These are phyloP conservation scores for Eupithecia subfuscata DNA, from an alignment of 2,888 invertebrate species.

Conservation along the genomic window DNA sequence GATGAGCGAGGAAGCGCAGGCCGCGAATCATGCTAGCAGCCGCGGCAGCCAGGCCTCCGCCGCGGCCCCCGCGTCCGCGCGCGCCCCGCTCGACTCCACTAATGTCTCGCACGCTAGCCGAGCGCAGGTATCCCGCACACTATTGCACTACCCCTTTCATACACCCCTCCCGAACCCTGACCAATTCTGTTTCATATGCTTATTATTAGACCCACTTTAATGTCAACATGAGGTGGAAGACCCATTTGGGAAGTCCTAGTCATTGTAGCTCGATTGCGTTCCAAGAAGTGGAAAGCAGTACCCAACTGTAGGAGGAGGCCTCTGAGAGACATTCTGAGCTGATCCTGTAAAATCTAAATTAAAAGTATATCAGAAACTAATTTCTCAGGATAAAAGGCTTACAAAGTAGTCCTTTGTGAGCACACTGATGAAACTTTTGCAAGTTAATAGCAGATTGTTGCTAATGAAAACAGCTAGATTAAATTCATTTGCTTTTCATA, in stretches of 20 bases:
- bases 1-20: slow-evolving; percentile 78
- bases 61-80: slow-evolving; percentile 35
- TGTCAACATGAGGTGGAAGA: background rate
- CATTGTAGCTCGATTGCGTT: background rate
- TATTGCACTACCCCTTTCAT: background rate
- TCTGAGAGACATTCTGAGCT: background rate
- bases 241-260: background rate
- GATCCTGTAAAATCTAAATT: background rate
- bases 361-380: background rate
- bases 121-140: slow-evolving; percentile 54
- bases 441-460: background rate
- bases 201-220: background rate
- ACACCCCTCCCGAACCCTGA: background rate
- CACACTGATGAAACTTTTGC: background rate
- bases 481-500: background rate
- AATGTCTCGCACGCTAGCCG: slow-evolving; percentile 63
- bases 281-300: background rate
- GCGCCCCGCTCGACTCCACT: slow-evolving; percentile 58
- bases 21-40: slow-evolving; percentile 55
- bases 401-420: background rate
- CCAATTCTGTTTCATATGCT: background rate
- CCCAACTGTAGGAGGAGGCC: background rate
- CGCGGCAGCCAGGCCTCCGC: slow-evolving; percentile 44
- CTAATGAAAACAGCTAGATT: background rate
- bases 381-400: background rate